Evolutionary conservation across 2,888 invertebrate genomes (phyloP).

Genomic region (Volucella inanis): DNA sequence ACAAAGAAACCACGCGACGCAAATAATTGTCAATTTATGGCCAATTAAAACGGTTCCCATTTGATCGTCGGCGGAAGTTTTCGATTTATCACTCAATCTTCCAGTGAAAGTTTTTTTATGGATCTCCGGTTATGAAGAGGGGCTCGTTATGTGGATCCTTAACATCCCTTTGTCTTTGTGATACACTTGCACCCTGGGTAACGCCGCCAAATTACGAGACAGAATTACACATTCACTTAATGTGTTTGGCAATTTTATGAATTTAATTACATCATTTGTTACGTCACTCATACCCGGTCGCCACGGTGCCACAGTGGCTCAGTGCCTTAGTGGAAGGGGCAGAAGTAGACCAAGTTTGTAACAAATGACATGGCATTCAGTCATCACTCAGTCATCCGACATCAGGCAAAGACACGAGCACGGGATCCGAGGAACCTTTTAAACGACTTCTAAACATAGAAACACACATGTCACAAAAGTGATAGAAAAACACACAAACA

Average conservation of each 20-base stretch:
- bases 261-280: constrained; percentile 66
- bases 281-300: constrained; percentile 9
- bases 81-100: constrained; percentile 22
- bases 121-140: background rate
- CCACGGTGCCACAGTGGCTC: no score
- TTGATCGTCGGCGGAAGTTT: background rate
- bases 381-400: background rate
- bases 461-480: background rate
- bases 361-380: background rate
- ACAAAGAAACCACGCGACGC: background rate
- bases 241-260: constrained; percentile 64
- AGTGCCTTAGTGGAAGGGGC: no score
- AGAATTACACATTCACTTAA: constrained; percentile 49
- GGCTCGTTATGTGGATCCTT: background rate
- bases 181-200: background rate
- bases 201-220: constrained; percentile 16
- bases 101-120: background rate
- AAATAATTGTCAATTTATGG: constrained; percentile 29
- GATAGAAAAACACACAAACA: no score
- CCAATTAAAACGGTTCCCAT: constrained; percentile 37
- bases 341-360: background rate
- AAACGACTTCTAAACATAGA: background rate
- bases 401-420: no score
- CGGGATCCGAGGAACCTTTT: background rate
- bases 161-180: background rate